phyloP scores from a whole-genome alignment of 2,113 vertebrate genomes.

The Casuarius casuarius region DNA sequence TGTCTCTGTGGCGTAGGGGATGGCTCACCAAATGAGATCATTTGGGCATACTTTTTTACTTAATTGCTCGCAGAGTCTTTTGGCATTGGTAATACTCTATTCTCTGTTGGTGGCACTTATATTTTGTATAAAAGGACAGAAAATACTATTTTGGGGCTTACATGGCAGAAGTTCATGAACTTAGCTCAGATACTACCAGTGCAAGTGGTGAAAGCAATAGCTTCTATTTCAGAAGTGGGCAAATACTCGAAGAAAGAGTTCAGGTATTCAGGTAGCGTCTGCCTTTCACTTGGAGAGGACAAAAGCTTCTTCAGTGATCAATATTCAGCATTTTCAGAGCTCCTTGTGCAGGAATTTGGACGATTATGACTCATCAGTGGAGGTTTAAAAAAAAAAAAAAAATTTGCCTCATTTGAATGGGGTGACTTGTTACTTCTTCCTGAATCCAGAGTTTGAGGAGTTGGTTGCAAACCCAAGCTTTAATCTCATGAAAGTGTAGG shows the following conservation, averaged over 20 bases:
- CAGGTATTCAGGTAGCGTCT: rapidly evolving
- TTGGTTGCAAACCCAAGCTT: slow-evolving; percentile 19
- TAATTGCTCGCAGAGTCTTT: slow-evolving; percentile 10
- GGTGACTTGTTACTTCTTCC: background rate
- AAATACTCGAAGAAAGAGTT: background rate
- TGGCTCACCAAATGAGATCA: background rate
- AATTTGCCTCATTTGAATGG: background rate
- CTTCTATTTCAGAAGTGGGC: background rate
- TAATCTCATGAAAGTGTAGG: background rate
- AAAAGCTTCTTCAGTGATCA: background rate
- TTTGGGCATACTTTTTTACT: background rate
- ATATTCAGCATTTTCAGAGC: background rate
- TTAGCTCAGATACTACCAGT: background rate
- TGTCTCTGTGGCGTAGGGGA: background rate
- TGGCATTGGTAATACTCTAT: background rate
- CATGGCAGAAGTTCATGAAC: background rate
- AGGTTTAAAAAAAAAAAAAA: background rate
- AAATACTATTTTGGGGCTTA: background rate
- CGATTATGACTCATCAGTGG: background rate
- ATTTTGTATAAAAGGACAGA: background rate
- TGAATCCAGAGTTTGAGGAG: background rate
- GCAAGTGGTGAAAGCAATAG: background rate
- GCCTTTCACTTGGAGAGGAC: background rate
- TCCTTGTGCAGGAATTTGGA: background rate
- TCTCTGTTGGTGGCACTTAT: background rate